phyloP scores from a whole-genome alignment of 2,797 vertebrate genomes.

The Otus scops region DNA sequence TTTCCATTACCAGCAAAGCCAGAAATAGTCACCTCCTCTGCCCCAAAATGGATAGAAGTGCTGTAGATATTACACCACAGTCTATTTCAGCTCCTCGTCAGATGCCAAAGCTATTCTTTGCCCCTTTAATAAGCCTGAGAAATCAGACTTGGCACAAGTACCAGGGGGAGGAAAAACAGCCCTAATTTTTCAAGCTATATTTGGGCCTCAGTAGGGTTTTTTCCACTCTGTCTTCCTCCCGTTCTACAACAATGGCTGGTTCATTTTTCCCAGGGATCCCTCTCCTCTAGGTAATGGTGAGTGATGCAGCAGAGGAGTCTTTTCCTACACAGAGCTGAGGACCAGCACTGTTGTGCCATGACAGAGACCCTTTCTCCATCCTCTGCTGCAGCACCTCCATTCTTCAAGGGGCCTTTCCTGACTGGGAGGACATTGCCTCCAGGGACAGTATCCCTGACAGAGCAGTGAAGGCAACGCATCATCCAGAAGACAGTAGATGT shows the following conservation, averaged over 20 bases:
- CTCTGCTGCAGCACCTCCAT: not conserved
- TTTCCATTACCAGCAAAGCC: not conserved
- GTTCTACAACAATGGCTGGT: not conserved
- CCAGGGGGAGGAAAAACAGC: not conserved
- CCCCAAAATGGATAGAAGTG: not conserved
- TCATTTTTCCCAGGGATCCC: not conserved
- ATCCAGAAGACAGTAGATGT: not conserved
- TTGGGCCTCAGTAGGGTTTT: not conserved
- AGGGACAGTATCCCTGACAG: not conserved
- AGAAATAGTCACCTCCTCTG: not conserved
- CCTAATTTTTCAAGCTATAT: not conserved
- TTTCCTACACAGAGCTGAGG: not conserved
- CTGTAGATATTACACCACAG: not conserved
- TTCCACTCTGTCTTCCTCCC: not conserved
- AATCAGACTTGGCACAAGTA: not conserved
- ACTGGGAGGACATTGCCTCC: not conserved
- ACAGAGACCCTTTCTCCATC: not conserved
- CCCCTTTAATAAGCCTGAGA: not conserved
- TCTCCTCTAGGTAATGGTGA: not conserved
- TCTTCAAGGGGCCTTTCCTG: not conserved
- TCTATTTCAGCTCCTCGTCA: not conserved
- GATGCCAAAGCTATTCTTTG: not conserved
- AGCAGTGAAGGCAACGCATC: not conserved
- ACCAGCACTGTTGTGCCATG: not conserved
- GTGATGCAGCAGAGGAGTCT: not conserved